Conservation (phyloP, 2,888 invertebrate genomes). For the Metellina segmentata region DNA sequence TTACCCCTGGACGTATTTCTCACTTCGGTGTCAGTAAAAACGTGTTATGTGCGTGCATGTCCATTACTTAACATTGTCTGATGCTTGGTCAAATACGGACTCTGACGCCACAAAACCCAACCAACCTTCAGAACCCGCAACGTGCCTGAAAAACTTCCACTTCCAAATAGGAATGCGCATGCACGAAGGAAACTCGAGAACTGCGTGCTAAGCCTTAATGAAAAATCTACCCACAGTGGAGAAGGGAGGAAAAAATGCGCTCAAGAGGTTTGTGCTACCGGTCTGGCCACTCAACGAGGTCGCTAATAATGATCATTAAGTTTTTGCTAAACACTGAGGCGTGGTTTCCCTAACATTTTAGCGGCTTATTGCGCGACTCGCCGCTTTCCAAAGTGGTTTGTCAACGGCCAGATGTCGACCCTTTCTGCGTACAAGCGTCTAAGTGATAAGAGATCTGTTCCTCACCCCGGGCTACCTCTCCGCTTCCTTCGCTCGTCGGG, state of each 20-base stretch:
- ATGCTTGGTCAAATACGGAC: too few relatives aligned
- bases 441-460: constrained; percentile 74
- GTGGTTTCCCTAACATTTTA: constrained; percentile 64
- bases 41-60: too few relatives aligned
- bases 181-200: too few relatives aligned
- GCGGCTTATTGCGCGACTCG: constrained; percentile 47
- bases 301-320: constrained; percentile 74
- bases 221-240: not conserved
- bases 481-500: not conserved
- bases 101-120: too few relatives aligned
- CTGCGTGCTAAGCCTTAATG: too few relatives aligned
- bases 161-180: too few relatives aligned
- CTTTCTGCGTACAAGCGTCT: constrained; percentile 43
- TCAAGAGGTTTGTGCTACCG: constrained; percentile 16
- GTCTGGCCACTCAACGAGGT: constrained; percentile 12
- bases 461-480: constrained; percentile 22
- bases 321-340: constrained; percentile 60
- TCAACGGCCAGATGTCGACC: constrained; percentile 63
- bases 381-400: constrained; percentile 64
- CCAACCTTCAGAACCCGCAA: too few relatives aligned
- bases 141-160: too few relatives aligned
- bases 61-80: too few relatives aligned
- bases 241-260: not conserved
- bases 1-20: too few relatives aligned
- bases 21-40: too few relatives aligned